These are phyloP conservation scores for Cataglyphis hispanica DNA, from an alignment of 1,140 invertebrate species.

Conservation along the genomic window DNA sequence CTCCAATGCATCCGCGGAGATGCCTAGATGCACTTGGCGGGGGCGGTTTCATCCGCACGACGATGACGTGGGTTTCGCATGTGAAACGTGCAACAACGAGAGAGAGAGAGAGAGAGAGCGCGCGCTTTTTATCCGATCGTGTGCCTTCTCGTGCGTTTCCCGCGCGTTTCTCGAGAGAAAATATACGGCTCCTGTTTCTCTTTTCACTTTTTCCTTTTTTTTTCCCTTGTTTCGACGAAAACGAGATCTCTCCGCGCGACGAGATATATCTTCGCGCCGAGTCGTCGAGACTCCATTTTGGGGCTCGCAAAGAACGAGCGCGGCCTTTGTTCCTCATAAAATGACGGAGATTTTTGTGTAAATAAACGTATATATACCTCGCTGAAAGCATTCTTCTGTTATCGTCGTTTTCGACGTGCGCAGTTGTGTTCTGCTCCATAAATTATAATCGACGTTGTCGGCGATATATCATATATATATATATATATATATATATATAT, in stretches of 20 bases:
- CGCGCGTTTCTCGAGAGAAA: slow-evolving; percentile 7
- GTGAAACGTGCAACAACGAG: slow-evolving; percentile 27
- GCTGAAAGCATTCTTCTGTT: slow-evolving; percentile 62
- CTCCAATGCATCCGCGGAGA: slow-evolving; percentile 31
- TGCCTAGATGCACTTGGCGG: background rate
- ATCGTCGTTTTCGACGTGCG: slow-evolving; percentile 49
- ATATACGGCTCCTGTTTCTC: background rate
- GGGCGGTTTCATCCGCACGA: slow-evolving; percentile 20
- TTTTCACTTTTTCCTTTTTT: background rate
- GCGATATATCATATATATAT: background rate
- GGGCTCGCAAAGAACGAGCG: slow-evolving; percentile 10
- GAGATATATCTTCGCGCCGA: slow-evolving; percentile 27
- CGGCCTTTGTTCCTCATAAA: slow-evolving; percentile 58
- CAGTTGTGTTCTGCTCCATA: slow-evolving; percentile 32
- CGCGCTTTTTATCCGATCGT: slow-evolving; percentile 25
- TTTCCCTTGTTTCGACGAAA: slow-evolving; percentile 5
- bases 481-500: too few species aligned
- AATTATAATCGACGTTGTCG: slow-evolving; percentile 51
- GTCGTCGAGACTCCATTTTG: slow-evolving; percentile 33
- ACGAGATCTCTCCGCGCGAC: slow-evolving; percentile 31
- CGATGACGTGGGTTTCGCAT: slow-evolving; percentile 6
- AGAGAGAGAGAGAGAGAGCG: background rate
- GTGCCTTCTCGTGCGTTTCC: slow-evolving; percentile 24
- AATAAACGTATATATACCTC: slow-evolving; percentile 32
- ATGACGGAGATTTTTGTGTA: slow-evolving; percentile 61